Conservation (phyloP, 2,113 vertebrate species). For the Gadus chalcogrammus region DNA sequence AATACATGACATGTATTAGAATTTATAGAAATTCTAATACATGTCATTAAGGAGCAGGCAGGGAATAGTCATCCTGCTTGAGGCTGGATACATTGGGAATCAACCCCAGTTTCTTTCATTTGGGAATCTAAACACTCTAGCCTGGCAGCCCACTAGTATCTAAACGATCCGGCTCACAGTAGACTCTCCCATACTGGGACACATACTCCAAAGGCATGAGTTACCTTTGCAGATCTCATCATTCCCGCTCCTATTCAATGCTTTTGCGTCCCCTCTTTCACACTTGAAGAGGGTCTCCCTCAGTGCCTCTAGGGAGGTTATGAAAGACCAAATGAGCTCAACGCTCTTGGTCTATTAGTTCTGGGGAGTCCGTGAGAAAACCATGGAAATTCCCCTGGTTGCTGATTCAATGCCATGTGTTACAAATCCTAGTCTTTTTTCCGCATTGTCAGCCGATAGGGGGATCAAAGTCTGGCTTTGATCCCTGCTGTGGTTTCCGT, state of each 20-base stretch:
- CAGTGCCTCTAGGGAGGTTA: conserved; percentile 10
- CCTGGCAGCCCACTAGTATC: too few relatives aligned
- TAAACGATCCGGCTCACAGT: too few relatives aligned
- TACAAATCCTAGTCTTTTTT: background rate
- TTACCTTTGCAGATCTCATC: background rate
- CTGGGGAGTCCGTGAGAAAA: conserved; percentile 3
- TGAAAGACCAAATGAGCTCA: conserved; percentile 12
- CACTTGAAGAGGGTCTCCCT: background rate
- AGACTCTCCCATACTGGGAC: background rate
- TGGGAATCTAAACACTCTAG: too few relatives aligned
- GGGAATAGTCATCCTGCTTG: too few relatives aligned
- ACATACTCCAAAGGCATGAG: background rate
- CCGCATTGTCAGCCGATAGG: background rate
- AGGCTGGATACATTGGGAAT: too few relatives aligned
- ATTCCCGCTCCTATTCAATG: conserved; percentile 7
- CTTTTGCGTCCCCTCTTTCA: background rate
- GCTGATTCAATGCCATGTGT: background rate
- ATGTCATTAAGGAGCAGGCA: too few relatives aligned
- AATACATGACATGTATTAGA: too few relatives aligned
- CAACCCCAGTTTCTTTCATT: too few relatives aligned
- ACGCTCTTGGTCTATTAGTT: conserved; percentile 2
- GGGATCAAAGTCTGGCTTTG: background rate
- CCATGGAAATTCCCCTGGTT: conserved; percentile 5
- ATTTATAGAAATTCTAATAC: too few relatives aligned
- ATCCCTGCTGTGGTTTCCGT: background rate